Percentiles rank a stretch among this genome's conserved stretches.
Conservation (phyloP, 2,113 vertebrate species). For the Indicator indicator region DNA sequence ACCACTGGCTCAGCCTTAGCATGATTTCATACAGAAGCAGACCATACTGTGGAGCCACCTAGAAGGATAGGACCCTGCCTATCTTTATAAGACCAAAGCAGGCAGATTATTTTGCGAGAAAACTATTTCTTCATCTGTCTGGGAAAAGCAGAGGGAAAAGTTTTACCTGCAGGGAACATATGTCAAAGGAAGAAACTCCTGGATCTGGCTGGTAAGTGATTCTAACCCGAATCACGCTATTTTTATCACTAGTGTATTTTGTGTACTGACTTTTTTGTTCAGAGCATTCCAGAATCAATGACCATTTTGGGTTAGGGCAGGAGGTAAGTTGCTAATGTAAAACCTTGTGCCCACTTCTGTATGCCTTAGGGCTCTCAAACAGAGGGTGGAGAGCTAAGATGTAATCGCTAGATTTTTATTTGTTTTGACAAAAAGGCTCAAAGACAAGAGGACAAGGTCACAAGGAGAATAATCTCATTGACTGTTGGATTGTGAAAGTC, state of each 20-base stretch:
- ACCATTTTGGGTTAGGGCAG: not conserved
- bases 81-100: not conserved
- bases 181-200: not conserved
- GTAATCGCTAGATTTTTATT: not conserved
- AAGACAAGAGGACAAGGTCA: not conserved
- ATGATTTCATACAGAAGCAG: constrained; percentile 39
- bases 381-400: not conserved
- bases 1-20: constrained; percentile 17
- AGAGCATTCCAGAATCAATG: not conserved
- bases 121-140: not conserved
- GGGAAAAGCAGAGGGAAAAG: not conserved
- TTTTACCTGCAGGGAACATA: not conserved
- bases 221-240: not conserved
- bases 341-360: not conserved
- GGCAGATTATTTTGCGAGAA: not conserved
- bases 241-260: not conserved
- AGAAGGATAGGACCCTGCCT: constrained; percentile 7
- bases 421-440: not conserved
- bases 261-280: not conserved
- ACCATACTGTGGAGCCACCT: constrained; percentile 1
- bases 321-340: not conserved
- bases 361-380: not conserved
- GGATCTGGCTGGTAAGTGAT: constrained; percentile 25
- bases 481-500: not conserved
- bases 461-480: not conserved